Percentiles rank a stretch among this genome's conserved stretches.
phyloP scores from a whole-genome alignment of 2,113 vertebrate species.

The Trogon surrucura region DNA sequence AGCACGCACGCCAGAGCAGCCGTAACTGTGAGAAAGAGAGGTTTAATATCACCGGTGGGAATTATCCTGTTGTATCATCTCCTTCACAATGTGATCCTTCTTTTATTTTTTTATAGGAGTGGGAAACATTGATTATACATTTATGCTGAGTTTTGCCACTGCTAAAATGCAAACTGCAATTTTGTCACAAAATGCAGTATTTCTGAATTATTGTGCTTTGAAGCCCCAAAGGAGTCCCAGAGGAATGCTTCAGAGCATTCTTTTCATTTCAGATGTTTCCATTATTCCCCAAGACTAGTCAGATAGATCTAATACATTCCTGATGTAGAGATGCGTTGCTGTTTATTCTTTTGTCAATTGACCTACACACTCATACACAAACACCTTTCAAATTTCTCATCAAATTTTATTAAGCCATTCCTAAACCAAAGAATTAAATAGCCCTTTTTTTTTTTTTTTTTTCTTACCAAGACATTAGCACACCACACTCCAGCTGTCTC shows the following conservation, averaged over 20 bases:
- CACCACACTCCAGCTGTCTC: background rate
- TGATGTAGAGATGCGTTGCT: background rate
- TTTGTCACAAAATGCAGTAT: conserved; percentile 37
- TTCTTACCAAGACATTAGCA: background rate
- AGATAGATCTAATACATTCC: background rate
- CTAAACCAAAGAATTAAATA: background rate
- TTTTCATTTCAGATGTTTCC: conserved; percentile 16
- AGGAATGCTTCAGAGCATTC: conserved; percentile 26
- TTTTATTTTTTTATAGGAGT: background rate
- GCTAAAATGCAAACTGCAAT: conserved; percentile 33
- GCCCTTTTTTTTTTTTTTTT: background rate
- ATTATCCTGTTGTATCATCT: background rate
- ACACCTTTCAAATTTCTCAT: background rate
- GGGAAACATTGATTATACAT: conserved; percentile 8
- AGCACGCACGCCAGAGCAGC: background rate
- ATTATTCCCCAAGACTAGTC: background rate
- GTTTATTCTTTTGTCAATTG: background rate
- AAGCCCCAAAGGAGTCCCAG: background rate
- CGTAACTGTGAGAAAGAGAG: background rate
- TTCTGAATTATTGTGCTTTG: background rate
- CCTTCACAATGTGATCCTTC: background rate
- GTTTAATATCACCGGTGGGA: conserved; percentile 18
- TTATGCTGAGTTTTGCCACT: background rate
- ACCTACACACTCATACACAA: background rate
- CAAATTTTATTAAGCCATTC: background rate